phyloP scores from a whole-genome alignment of 2,113 vertebrate species.

The Paramisgurnus dabryanus region DNA sequence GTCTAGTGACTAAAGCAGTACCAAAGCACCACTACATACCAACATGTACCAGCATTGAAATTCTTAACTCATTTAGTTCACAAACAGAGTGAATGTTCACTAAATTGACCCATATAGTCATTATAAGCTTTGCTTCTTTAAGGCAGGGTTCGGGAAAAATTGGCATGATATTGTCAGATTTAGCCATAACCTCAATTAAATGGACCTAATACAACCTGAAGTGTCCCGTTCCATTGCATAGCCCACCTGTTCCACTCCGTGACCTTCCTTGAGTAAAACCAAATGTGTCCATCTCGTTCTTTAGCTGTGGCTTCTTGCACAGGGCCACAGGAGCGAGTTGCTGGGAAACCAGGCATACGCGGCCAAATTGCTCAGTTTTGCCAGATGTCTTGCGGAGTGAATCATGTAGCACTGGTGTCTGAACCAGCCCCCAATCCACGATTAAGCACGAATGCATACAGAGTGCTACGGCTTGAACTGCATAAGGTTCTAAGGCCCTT shows the following conservation, averaged over 20 bases:
- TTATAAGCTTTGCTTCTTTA: background rate
- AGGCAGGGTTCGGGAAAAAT: background rate
- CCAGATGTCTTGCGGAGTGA: conserved; percentile 53
- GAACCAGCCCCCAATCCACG: conserved; percentile 11
- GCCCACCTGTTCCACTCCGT: conserved; percentile 20
- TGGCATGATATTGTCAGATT: background rate
- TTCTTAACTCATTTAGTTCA: background rate
- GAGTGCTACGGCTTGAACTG: conserved; percentile 36
- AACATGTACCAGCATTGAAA: background rate
- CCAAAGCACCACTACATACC: too few relatives aligned
- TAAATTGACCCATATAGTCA: too few relatives aligned
- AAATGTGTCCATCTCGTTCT: conserved; percentile 29
- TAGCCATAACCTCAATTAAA: background rate
- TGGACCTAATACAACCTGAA: background rate
- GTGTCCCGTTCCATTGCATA: background rate
- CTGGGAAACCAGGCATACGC: conserved; percentile 47
- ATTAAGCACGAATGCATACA: conserved; percentile 18
- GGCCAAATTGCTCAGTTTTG: conserved; percentile 51
- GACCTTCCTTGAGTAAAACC: conserved; percentile 28
- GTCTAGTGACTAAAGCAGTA: too few relatives aligned
- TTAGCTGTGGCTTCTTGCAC: conserved; percentile 23
- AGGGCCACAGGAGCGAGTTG: conserved; percentile 37
- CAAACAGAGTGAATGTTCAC: background rate
- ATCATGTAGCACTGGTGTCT: conserved; percentile 51
- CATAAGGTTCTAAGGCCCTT: conserved; percentile 50